Conservation (phyloP, 2,797 vertebrate genomes). For the Atherinosoma microstoma region DNA sequence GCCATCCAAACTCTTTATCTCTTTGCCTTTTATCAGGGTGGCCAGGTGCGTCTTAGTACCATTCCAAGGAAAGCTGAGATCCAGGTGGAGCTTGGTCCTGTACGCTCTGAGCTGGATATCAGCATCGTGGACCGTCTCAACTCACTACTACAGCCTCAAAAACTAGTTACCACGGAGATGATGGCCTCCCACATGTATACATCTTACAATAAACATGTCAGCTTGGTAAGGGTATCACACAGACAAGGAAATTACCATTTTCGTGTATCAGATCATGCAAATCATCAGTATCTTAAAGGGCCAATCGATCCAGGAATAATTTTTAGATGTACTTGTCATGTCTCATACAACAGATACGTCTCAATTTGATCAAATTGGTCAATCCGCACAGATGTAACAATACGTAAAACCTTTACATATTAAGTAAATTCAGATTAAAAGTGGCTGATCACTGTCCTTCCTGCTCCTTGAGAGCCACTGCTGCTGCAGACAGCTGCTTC, state of each 20-base stretch:
- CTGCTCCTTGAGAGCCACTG: neutral
- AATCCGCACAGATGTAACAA: neutral
- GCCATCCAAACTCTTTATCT: neutral
- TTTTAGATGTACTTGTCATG: neutral
- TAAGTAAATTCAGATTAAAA: neutral
- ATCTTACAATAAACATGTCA: conserved; percentile 96
- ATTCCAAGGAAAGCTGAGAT: conserved; percentile 95
- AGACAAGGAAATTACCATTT: neutral
- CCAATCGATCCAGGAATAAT: neutral
- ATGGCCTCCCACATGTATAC: conserved; percentile 99
- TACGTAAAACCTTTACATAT: neutral
- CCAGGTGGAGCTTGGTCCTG: conserved; percentile 89
- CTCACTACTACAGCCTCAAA: conserved; percentile 95
- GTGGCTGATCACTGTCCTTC: neutral
- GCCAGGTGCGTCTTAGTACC: conserved; percentile 92
- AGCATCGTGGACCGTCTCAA: conserved; percentile 98
- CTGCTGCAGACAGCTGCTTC: neutral
- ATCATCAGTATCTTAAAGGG: neutral
- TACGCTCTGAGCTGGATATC: conserved; percentile 92
- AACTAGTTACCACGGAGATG: conserved; percentile 92
- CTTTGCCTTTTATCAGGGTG: conserved; percentile 81
- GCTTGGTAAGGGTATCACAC: conserved; percentile 85
- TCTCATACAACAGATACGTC: neutral
- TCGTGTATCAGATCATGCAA: neutral
- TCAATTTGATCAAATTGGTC: neutral